These are phyloP conservation scores for Macrosteles quadrilineatus DNA, from an alignment of 1,140 invertebrate species.

Conservation along the genomic window DNA sequence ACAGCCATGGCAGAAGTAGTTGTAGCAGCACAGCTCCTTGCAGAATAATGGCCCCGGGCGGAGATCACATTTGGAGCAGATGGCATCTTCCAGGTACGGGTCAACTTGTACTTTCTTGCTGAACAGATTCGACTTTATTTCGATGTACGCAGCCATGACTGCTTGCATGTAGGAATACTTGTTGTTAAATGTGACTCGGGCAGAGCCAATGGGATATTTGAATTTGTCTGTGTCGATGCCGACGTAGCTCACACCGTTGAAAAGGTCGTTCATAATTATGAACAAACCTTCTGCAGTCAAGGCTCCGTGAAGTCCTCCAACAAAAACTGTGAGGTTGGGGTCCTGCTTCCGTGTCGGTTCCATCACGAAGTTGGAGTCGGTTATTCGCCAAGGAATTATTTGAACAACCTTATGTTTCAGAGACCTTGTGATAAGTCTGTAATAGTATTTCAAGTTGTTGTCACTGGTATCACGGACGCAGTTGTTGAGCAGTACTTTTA, in stretches of 20 bases:
- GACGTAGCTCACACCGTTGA: constrained; percentile 91
- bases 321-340: constrained; percentile 89
- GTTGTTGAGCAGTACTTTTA: constrained; percentile 35
- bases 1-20: constrained; percentile 91
- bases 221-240: constrained; percentile 97
- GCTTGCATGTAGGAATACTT: constrained; percentile 90
- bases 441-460: no score
- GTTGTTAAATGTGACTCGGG: constrained; percentile 92
- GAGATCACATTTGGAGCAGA: constrained; percentile 84
- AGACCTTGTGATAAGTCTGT: no score
- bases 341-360: constrained; percentile 82
- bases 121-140: constrained; percentile 89
- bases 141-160: constrained; percentile 91
- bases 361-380: constrained; percentile 86
- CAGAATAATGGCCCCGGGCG: constrained; percentile 97
- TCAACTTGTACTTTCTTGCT: constrained; percentile 96
- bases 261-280: constrained; percentile 94
- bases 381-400: constrained; percentile 94
- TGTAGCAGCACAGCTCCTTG: constrained; percentile 80
- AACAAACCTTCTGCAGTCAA: constrained; percentile 89
- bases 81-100: constrained; percentile 94
- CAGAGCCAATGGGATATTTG: constrained; percentile 98
- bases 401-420: constrained; percentile 66
- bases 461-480: neutral
- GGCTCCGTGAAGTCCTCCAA: constrained; percentile 97